Conservation (phyloP, 2,888 invertebrate genomes). For the Colostygia pectinataria region DNA sequence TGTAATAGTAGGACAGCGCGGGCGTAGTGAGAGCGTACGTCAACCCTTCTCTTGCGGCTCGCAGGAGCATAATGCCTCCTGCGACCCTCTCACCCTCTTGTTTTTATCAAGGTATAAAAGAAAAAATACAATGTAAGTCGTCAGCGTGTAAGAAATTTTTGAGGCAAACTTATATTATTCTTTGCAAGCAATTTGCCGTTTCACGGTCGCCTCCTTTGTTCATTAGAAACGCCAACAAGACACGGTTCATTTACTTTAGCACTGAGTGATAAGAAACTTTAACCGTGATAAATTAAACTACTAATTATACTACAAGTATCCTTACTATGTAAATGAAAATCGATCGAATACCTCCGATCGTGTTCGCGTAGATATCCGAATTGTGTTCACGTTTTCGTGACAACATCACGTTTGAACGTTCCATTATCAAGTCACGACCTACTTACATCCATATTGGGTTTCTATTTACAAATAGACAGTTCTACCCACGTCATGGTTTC, state of each 20-base stretch:
- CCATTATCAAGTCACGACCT: slow-evolving; percentile 58
- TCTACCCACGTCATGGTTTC: slow-evolving; percentile 38
- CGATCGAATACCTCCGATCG: slow-evolving; percentile 25
- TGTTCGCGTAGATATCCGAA: slow-evolving; percentile 45
- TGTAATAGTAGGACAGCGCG: no score
- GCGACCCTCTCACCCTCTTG: slow-evolving; percentile 51
- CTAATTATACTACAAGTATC: not conserved
- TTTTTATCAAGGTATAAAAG: slow-evolving; percentile 59
- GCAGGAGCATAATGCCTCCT: slow-evolving; percentile 54
- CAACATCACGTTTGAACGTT: slow-evolving; percentile 55
- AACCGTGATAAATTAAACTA: slow-evolving; percentile 4
- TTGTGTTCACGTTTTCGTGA: slow-evolving; percentile 54
- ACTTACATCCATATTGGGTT: slow-evolving; percentile 51
- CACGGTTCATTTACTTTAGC: slow-evolving; percentile 30
- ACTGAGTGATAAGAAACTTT: slow-evolving; percentile 8
- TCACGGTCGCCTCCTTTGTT: slow-evolving; percentile 43
- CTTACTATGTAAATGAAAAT: slow-evolving; percentile 24
- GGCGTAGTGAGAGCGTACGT: slow-evolving; percentile 35
- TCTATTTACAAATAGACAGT: slow-evolving; percentile 46
- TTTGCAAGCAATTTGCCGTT: slow-evolving; percentile 45
- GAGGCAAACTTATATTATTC: slow-evolving; percentile 56
- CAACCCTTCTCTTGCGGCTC: slow-evolving; percentile 61
- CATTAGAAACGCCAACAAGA: slow-evolving; percentile 39
- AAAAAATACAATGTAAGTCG: slow-evolving; percentile 51
- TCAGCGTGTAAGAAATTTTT: slow-evolving; percentile 51